Base-by-base conservation (phyloP, 2,888 invertebrate genomes). In the Azorinus chamasolen region DNA sequence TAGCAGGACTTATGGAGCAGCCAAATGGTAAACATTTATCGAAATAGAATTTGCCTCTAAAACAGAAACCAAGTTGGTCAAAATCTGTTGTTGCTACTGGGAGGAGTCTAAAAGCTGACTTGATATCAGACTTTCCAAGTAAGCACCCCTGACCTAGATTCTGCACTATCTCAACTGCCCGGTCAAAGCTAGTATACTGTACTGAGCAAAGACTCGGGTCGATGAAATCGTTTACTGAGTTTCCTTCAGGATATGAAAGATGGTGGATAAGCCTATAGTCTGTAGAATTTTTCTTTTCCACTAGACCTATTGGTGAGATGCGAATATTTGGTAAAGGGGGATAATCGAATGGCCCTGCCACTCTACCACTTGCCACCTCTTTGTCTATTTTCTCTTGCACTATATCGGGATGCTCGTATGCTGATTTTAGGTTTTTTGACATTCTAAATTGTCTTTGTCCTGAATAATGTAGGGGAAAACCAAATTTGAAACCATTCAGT, bases 21-120 rank as follows among this genome's bases (percentile, higher is more conserved):
- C 70, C 76, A 20, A 80, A 54, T 18, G 77, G 63, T 5, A 80
- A 32, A 18, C 55, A 43, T 43, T 72, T 71, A 43, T 76, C 73
- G n/a, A 65, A 25, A 64, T 50, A 68, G 66, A 46, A 77, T 16
- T 55, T 4, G 14, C 57, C 48, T 14, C 53, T 10, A 43, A 77
- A 58, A n/a, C 46, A 39, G 14, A 69, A 58, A 27, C 75, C 64
- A 0, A 79, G 48, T 32, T 65, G 24, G 10, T 69, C 68, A 53
- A 69, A 62, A 16, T 78, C 65, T 1, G 27, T 39, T 18, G 50
- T 58, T 24, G 37, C 12, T 2, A 78, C 32, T 43, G 61, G 78
- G n/a, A 78, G n/a, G 16, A 76, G 14, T 6, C 76, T 27, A 22
- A 61, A 75, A 45, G 76, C 71, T 55, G 46, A 61, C 43, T 77